Conservation (phyloP, 2,113 vertebrate genomes). For the Falcunculus frontatus region DNA sequence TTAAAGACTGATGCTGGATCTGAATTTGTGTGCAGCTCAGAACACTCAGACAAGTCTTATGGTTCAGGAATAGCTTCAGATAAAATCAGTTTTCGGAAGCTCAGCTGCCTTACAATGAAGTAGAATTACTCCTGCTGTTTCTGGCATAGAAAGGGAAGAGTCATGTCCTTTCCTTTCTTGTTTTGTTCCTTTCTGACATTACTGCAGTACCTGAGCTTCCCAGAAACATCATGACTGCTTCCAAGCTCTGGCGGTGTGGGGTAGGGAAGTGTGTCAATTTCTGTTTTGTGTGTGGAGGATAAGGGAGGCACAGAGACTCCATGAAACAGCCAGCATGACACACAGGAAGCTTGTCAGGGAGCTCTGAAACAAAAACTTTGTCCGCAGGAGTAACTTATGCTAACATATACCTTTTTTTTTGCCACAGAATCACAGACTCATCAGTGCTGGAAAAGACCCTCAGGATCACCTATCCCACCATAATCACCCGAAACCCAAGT, state of each 20-base stretch:
- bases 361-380: background rate
- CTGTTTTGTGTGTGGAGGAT: background rate
- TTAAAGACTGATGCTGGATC: background rate
- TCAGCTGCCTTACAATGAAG: background rate
- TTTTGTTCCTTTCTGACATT: background rate
- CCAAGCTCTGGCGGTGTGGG: background rate
- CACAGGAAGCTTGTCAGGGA: background rate
- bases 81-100: background rate
- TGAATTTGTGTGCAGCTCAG: background rate
- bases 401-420: background rate
- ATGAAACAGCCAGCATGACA: background rate
- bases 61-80: background rate
- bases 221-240: background rate
- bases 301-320: background rate
- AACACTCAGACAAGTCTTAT: fast-evolving
- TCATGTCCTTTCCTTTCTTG: background rate
- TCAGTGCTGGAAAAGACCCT: background rate
- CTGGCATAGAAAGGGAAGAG: background rate
- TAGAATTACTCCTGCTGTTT: background rate
- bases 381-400: background rate
- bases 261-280: background rate
- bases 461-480: background rate
- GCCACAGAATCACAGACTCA: background rate
- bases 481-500: background rate
- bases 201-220: background rate